Conservation (phyloP, 2,797 vertebrate genomes). For the Danio jaintianensis region DNA sequence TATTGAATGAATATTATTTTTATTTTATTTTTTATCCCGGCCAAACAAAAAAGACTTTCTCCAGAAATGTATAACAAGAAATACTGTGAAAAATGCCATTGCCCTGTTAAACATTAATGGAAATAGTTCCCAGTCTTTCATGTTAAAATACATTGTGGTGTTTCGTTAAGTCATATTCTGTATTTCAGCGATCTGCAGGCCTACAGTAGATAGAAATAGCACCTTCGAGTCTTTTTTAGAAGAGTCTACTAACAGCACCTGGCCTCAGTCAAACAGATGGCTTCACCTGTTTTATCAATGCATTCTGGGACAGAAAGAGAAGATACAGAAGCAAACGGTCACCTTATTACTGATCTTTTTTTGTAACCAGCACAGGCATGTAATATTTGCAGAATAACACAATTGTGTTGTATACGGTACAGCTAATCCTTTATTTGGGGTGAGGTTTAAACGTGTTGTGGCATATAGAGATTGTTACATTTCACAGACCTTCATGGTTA, state of each 20-base stretch:
- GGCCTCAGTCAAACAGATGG: conserved; percentile 73
- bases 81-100: too few species aligned
- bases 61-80: too few species aligned
- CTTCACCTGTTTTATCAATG: conserved; percentile 58
- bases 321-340: not conserved
- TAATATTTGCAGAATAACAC: conserved; percentile 44
- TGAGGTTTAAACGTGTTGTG: conserved; percentile 48
- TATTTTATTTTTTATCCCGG: too few species aligned
- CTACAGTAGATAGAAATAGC: conserved; percentile 65
- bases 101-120: too few species aligned
- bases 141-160: not conserved
- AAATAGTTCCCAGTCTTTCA: too few species aligned
- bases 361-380: conserved; percentile 24
- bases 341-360: conserved; percentile 6
- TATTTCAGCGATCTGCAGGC: not conserved
- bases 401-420: conserved; percentile 36
- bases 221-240: conserved; percentile 64
- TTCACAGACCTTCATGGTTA: conserved; percentile 15
- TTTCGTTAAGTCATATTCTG: not conserved
- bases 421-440: conserved; percentile 46
- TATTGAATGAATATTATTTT: too few species aligned
- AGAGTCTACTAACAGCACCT: conserved; percentile 73
- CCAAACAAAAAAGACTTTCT: too few species aligned
- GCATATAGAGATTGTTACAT: conserved; percentile 19
- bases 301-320: conserved; percentile 37